Conservation (phyloP, 2,113 vertebrate genomes). For the Bubo scandiacus region DNA sequence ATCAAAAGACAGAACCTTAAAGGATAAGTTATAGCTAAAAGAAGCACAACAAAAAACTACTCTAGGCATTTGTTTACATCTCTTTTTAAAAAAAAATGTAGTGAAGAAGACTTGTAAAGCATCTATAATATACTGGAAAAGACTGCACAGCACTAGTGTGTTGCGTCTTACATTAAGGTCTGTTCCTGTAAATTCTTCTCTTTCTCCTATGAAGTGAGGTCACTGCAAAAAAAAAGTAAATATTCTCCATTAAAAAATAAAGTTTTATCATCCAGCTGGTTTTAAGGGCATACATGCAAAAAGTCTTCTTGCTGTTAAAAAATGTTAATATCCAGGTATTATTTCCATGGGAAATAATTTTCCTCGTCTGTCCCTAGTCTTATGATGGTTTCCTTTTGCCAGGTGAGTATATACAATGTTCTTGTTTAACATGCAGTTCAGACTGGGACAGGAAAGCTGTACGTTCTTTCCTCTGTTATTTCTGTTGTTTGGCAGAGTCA, state of each 20-base stretch:
- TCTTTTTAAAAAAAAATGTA: neutral
- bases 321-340: neutral
- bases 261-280: rapidly evolving
- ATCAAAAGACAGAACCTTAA: neutral
- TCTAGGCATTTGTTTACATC: neutral
- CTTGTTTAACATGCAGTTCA: neutral
- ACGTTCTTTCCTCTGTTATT: neutral
- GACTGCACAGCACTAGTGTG: neutral
- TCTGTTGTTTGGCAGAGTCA: neutral
- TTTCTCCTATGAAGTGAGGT: neutral
- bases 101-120: neutral
- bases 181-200: neutral
- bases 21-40: neutral
- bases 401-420: neutral
- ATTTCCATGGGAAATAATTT: neutral
- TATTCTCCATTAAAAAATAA: neutral
- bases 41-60: neutral
- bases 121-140: neutral
- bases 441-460: neutral
- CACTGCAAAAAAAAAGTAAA: neutral
- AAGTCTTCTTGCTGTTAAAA: neutral
- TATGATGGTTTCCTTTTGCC: neutral
- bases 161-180: neutral
- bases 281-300: neutral
- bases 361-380: neutral